Conservation (phyloP, 2,113 vertebrate species). For the Nymphicus hollandicus region DNA sequence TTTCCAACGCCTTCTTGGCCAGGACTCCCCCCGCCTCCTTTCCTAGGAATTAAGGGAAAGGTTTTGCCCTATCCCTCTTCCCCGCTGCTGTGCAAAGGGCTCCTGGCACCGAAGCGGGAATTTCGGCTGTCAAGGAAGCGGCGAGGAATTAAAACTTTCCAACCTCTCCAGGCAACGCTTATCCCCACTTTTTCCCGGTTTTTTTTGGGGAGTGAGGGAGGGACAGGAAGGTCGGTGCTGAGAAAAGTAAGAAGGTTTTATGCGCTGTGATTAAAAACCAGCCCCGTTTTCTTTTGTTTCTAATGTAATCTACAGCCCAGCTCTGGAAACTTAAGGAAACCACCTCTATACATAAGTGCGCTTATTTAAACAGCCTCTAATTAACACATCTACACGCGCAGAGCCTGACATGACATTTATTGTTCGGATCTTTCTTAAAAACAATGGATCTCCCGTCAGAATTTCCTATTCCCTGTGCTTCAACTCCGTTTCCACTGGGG, state of each 20-base stretch:
- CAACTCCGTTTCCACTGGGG: slow-evolving; percentile 19
- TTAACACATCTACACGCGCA: neutral
- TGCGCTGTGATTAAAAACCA: neutral
- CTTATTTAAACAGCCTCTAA: slow-evolving; percentile 1
- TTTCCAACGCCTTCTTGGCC: neutral
- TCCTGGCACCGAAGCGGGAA: neutral
- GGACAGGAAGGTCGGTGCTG: neutral
- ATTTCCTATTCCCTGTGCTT: slow-evolving; percentile 20
- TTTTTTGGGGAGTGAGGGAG: neutral
- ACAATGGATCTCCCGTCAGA: slow-evolving; percentile 29
- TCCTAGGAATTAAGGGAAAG: neutral
- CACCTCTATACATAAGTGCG: neutral
- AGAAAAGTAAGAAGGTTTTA: neutral
- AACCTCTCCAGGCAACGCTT: neutral
- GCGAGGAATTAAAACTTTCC: neutral
- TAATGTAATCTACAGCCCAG: neutral
- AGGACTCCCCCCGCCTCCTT: neutral
- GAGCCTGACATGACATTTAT: slow-evolving; percentile 28
- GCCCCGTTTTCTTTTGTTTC: slow-evolving; percentile 7
- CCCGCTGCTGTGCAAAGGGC: too few species aligned
- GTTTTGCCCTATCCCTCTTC: neutral
- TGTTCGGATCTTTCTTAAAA: slow-evolving; percentile 3
- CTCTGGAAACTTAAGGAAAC: neutral
- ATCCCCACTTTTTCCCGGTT: neutral
- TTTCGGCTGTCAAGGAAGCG: neutral